These are phyloP conservation scores for Campaea margaritaria DNA, from an alignment of 2,888 invertebrate species.

Conservation along the genomic window DNA sequence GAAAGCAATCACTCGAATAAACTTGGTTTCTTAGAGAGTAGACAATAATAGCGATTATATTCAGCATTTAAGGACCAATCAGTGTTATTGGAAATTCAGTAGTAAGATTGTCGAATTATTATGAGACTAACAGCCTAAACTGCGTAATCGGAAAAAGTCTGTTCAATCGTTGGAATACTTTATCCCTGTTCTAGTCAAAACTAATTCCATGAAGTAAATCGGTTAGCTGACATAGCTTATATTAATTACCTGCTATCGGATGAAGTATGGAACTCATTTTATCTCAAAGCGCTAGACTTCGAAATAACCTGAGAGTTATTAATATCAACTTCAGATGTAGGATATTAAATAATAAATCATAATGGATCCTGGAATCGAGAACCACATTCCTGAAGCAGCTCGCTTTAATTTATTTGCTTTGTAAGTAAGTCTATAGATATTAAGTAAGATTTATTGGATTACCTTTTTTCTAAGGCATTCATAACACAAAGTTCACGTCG, in stretches of 20 bases:
- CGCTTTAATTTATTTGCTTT: slow-evolving; percentile 21
- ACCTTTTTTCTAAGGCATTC: slow-evolving; percentile 6
- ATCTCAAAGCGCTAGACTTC: slow-evolving; percentile 23
- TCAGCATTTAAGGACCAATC: too few species aligned
- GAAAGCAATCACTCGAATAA: too few species aligned
- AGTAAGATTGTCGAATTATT: too few species aligned
- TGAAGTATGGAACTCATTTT: slow-evolving; percentile 21
- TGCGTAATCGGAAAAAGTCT: too few species aligned
- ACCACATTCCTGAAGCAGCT: slow-evolving; percentile 21
- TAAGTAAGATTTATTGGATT: slow-evolving; percentile 8
- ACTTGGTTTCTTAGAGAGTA: too few species aligned
- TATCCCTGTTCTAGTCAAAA: not conserved
- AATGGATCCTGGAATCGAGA: slow-evolving; percentile 26
- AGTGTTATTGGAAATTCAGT: too few species aligned
- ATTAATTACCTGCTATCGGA: slow-evolving; percentile 16
- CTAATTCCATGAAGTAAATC: not conserved
- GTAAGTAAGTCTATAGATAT: slow-evolving; percentile 12
- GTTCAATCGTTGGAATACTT: not conserved
- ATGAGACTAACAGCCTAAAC: too few species aligned
- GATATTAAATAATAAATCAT: slow-evolving; percentile 39
- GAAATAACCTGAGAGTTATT: slow-evolving; percentile 26
- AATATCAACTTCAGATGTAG: slow-evolving; percentile 31
- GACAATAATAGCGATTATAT: too few species aligned
- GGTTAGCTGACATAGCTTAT: slow-evolving; percentile 5
- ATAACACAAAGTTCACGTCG: not conserved